phyloP scores from a whole-genome alignment of 1,140 invertebrate species.

The Oncopodura yosiiana region DNA sequence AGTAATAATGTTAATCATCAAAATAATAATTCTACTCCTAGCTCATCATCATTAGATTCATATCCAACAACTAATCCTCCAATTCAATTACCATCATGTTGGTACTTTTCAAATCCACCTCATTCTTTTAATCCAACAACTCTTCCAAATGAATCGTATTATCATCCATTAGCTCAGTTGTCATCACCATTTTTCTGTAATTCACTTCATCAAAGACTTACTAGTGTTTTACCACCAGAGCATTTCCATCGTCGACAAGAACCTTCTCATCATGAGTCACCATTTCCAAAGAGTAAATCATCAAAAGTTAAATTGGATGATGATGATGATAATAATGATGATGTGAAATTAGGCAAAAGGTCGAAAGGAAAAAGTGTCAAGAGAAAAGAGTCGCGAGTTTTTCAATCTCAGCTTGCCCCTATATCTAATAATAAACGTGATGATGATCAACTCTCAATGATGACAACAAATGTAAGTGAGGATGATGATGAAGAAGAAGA shows the following conservation, averaged over 20 bases:
- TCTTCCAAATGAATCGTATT: constrained; percentile 2
- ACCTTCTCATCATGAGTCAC: background rate
- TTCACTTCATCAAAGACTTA: constrained; percentile 19
- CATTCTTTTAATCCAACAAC: background rate
- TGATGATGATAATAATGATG: too few relatives aligned
- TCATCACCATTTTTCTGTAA: background rate
- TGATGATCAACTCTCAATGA: background rate
- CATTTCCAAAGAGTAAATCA: too few relatives aligned
- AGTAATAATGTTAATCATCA: background rate
- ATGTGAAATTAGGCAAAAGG: too few relatives aligned
- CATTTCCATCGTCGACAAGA: background rate
- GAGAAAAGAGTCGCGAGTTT: too few relatives aligned
- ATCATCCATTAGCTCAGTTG: background rate
- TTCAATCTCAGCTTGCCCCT: too few relatives aligned
- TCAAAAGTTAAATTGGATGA: too few relatives aligned
- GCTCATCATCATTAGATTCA: constrained; percentile 1
- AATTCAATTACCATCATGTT: constrained; percentile 1
- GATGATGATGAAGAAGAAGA: constrained; percentile 6
- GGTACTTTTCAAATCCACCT: background rate
- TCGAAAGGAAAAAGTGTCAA: too few relatives aligned
- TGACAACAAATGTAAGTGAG: background rate
- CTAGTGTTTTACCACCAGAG: constrained; percentile 1
- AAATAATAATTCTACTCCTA: background rate
- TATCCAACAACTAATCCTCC: background rate
- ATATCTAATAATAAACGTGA: too few relatives aligned